These are phyloP conservation scores for Idaea dimidiata DNA, from an alignment of 2,888 invertebrate genomes.

Conservation along the genomic window DNA sequence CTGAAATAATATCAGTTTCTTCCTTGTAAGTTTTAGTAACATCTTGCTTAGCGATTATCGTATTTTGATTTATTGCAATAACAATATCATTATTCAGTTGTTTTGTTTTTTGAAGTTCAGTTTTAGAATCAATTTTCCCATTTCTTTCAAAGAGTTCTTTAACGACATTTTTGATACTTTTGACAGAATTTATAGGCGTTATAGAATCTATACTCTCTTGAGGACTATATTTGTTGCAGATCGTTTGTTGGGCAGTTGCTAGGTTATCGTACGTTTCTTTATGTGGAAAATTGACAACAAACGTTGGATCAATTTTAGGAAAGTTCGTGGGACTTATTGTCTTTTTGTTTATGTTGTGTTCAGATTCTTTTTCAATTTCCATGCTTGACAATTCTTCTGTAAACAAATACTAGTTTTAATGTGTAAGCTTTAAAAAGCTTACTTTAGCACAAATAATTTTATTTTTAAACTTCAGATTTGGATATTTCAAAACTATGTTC, in stretches of 20 bases:
- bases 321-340: background rate
- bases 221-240: conserved; percentile 2
- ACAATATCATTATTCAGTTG: background rate
- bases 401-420: background rate
- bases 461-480: too few relatives aligned
- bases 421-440: background rate
- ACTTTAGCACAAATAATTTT: too few relatives aligned
- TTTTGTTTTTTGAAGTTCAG: conserved; percentile 21
- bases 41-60: conserved; percentile 30
- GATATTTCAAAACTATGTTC: too few relatives aligned
- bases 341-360: background rate
- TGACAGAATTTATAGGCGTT: conserved; percentile 4
- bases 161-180: conserved; percentile 10
- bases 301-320: conserved; percentile 32
- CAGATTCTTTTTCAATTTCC: conserved; percentile 22
- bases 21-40: conserved; percentile 13
- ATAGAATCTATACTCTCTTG: conserved; percentile 4
- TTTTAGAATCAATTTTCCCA: background rate
- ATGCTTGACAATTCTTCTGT: conserved; percentile 24
- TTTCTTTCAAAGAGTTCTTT: conserved; percentile 11
- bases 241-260: conserved; percentile 3
- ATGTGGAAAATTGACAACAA: conserved; percentile 42
- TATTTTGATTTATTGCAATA: background rate
- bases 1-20: background rate
- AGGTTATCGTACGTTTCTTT: conserved; percentile 43